Conservation (phyloP, 1,140 invertebrate species). For the Drosophila orena region DNA sequence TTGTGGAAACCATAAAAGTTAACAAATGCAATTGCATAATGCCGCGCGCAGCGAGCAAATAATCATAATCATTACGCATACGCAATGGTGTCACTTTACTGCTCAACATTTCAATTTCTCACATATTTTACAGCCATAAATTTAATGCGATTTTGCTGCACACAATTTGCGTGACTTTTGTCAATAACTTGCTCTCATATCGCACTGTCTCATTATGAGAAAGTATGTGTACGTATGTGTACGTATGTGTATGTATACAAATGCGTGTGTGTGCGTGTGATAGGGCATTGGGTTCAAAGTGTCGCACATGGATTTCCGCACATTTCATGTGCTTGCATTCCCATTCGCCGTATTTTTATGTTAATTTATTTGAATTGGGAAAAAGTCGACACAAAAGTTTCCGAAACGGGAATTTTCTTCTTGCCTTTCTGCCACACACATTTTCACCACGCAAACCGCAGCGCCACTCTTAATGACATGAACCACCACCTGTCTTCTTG, state of each 20-base stretch:
- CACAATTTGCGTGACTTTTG: constrained; percentile 80
- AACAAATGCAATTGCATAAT: constrained; percentile 62
- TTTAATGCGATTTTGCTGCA: constrained; percentile 49
- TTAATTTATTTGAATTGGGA: constrained; percentile 75
- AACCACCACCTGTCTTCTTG: constrained; percentile 6
- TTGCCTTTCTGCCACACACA: neutral
- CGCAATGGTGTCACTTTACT: constrained; percentile 44
- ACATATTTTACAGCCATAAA: constrained; percentile 63
- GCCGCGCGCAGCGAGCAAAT: constrained; percentile 77
- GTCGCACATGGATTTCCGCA: constrained; percentile 76
- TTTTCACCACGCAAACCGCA: constrained; percentile 52
- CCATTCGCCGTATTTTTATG: constrained; percentile 73
- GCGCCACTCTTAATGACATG: constrained; percentile 57
- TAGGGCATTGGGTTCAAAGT: constrained; percentile 41
- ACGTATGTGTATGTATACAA: too few species aligned
- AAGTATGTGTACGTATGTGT: neutral
- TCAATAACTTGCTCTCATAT: constrained; percentile 71
- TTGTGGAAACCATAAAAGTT: constrained; percentile 31
- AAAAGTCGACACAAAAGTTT: constrained; percentile 54
- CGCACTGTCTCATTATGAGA: constrained; percentile 29
- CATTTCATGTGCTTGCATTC: constrained; percentile 67
- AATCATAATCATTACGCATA: constrained; percentile 71
- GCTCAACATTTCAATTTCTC: constrained; percentile 78
- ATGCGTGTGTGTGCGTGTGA: neutral
- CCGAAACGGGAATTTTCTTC: constrained; percentile 59